A percentile compares a stretch with the other conserved stretches of the same genome.
These are phyloP conservation scores for Barbus barbus DNA, from an alignment of 2,113 vertebrate species.

Conservation along the genomic window DNA sequence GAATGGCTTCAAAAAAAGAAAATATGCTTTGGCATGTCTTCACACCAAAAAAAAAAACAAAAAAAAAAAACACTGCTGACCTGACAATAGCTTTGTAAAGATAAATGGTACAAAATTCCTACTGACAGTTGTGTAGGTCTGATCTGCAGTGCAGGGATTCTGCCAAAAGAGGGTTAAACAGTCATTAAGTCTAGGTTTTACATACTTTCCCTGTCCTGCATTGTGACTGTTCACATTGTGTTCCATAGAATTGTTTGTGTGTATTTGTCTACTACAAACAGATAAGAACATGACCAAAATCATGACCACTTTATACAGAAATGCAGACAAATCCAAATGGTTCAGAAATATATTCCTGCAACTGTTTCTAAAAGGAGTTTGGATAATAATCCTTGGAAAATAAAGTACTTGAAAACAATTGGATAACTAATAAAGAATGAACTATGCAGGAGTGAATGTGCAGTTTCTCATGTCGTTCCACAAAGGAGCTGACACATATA, in stretches of 20 bases:
- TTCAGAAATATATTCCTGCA: background rate
- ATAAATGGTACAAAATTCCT: background rate
- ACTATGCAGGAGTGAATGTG: background rate
- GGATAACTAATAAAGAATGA: background rate
- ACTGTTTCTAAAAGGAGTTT: background rate
- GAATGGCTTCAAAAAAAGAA: background rate
- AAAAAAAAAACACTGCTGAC: background rate
- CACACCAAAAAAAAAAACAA: background rate
- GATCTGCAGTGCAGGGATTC: background rate
- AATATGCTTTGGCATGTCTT: background rate
- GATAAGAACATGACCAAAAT: background rate
- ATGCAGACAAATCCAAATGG: background rate
- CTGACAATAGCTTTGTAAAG: background rate
- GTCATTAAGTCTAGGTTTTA: background rate
- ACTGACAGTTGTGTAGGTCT: background rate
- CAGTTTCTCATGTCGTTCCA: constrained; percentile 37
- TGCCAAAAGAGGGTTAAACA: background rate
- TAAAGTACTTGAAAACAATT: background rate
- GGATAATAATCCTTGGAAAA: background rate
- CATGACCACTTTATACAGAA: background rate
- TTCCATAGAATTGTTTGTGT: background rate
- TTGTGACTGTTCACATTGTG: background rate
- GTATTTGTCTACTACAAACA: background rate
- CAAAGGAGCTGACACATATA: constrained; percentile 52
- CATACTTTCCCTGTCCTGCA: background rate